Percentiles rank a stretch among this genome's conserved stretches.
Evolutionary conservation across 2,888 invertebrate species (phyloP).

Genomic region (Zygothrica quintamaculata): DNA sequence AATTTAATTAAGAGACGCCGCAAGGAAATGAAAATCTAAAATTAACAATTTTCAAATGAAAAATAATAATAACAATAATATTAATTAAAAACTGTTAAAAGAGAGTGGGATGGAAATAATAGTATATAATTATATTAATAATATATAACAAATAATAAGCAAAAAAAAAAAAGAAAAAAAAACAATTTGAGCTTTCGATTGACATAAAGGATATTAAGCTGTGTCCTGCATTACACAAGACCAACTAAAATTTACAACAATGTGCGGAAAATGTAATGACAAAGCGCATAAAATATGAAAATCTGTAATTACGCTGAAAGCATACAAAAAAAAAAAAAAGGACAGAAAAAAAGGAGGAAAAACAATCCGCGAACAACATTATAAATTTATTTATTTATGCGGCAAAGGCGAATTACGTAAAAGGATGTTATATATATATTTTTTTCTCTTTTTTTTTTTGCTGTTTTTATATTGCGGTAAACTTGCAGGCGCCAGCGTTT

Average conservation of each 20-base stretch:
- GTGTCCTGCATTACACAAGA: conserved; percentile 20
- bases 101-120: too few relatives aligned
- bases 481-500: conserved; percentile 16
- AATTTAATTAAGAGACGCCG: too few relatives aligned
- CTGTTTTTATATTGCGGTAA: conserved; percentile 10
- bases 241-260: conserved; percentile 36
- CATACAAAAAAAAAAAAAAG: conserved; percentile 29
- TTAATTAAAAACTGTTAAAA: conserved; percentile 39
- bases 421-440: conserved; percentile 20
- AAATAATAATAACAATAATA: conserved; percentile 38
- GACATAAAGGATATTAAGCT: conserved; percentile 49
- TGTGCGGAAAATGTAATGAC: conserved; percentile 39
- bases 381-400: conserved; percentile 47
- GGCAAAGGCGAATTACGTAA: conserved; percentile 35
- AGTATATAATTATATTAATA: conserved; percentile 1
- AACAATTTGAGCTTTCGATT: conserved; percentile 58
- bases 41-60: conserved; percentile 19
- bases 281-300: conserved; percentile 50
- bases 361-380: conserved; percentile 21
- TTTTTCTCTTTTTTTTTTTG: not conserved
- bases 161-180: conserved; percentile 18
- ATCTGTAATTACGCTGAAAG: conserved; percentile 55
- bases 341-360: too few relatives aligned
- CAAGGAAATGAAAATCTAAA: too few relatives aligned
- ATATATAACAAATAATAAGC: conserved; percentile 1